Evolutionary conservation across 2,888 invertebrate genomes (phyloP), one percentile per base, ranked within the genome.

Genomic region (Sclerodermus sp.): DNA sequence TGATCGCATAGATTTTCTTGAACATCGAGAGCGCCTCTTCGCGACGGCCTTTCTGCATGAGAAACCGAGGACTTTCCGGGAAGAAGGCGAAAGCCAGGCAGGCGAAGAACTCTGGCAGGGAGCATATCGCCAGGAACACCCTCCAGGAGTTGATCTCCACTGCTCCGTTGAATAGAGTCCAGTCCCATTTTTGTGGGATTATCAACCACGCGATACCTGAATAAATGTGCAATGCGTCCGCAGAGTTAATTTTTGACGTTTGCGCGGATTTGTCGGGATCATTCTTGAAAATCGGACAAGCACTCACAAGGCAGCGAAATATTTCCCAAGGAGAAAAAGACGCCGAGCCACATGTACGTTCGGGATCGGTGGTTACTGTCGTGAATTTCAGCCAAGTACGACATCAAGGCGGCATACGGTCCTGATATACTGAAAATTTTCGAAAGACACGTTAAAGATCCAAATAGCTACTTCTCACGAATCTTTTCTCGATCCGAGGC

Each of bases 31-130:
- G 73, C 0, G 90, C 90, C 67, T 89, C 85, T 2, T 84, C 82
- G 45, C 86, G 84, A 41, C 84, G 79, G 0, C 88, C 87, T 39
- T 85, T 82, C 2, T 87, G 83, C 80, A 91, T 84, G 5, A 90
- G 81, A 73, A 88, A 91, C 73, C 90, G 88, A 5, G 91, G 91
- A 70, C 90, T 91, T 73, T 92, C 91, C 0, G 90, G 89, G 46
- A 88, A 79, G 55, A 83, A 82, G 54, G 85, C 79, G 51, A 86
- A 79, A 0, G 83, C 80, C 16, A 87, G 53, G 0, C 87, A 88
- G 2, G 89, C 84, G 0, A 87, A 62, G 0, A 92, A 76, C 41
- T 89, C 88, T 6, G 91, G 88, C 50, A 90, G 60, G 0, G 85
- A 83, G 55, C 86, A 86, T 1, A 87, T 80, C 0, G 84, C 81